Evolutionary conservation across 2,888 invertebrate genomes (phyloP), one percentile per base, ranked within the genome.

Genomic region (Imbricaverruca yamaguchii): DNA sequence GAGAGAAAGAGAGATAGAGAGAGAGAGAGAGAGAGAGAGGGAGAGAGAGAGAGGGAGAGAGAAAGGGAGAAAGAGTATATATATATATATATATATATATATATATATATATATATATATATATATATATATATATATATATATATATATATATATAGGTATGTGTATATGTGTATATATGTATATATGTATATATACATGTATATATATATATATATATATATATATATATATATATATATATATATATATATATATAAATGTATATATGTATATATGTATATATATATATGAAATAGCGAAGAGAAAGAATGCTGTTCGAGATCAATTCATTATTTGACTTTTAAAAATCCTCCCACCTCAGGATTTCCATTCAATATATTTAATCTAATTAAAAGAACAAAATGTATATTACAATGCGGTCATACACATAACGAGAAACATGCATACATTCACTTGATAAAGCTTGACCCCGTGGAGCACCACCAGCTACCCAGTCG

Each of bases 81-180:
- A 59, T 59, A n/a, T 39, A 80, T 59, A 15, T 80, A 56, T 23
- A 80, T 80, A 57, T 77, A 81, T 81, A 69, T 77, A 57, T 59
- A 56, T 59, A 59, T 80, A 56, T 80, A 80, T 23, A 80, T 59
- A 80, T 80, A 59, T 59, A 80, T 59, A 80, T 59, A 56, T 59
- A 59, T 59, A 56, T 80, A 80, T 59, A 12, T 59, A 80, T 56
- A 15, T 15, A 80, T 80, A 80, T 80, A 80, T 23, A 39, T 59
- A 59, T 23, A 80, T 21, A 59, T 59, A n/a, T 39, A 80, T 59
- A 15, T 80, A 56, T 23, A 80, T 59, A 80, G 59, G 23, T 59
- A 80, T 59, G 59, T 59, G 10, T 59, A 59, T 59, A 56, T 80
- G 59, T 59, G 8, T 59, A 80, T 56, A 15, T 15, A 80, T 80